A percentile compares a stretch with the other conserved stretches of the same genome.
These are phyloP conservation scores for Trematomus loennbergii DNA, from an alignment of 2,113 vertebrate species.

Conservation along the genomic window DNA sequence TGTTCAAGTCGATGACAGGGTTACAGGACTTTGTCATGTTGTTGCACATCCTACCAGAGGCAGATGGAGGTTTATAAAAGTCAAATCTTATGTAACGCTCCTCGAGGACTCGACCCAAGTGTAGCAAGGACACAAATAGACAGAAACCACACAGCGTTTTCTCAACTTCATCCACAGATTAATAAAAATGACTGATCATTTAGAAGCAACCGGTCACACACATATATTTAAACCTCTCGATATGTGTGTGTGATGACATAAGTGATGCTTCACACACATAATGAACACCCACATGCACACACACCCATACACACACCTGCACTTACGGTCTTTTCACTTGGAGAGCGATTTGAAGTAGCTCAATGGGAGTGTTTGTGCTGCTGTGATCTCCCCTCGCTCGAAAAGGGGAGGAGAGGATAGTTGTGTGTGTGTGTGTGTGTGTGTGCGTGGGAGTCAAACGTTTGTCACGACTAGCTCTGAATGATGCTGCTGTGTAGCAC, in stretches of 20 bases:
- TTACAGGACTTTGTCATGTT: conserved; percentile 24
- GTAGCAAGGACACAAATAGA: not conserved
- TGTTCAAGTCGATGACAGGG: conserved; percentile 65
- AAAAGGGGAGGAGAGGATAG: not conserved
- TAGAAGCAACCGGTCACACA: conserved; percentile 1
- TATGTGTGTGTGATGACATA: conserved; percentile 47
- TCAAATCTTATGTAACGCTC: conserved; percentile 13
- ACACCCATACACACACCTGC: conserved; percentile 37
- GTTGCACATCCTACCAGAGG: conserved; percentile 1
- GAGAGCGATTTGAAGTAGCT: conserved; percentile 61
- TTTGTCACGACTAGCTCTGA: conserved; percentile 52
- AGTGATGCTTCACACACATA: conserved; percentile 71
- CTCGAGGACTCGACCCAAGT: not conserved
- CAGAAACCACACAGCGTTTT: not conserved
- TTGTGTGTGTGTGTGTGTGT: not conserved
- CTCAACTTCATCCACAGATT: not conserved
- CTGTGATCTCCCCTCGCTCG: conserved; percentile 46
- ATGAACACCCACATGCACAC: conserved; percentile 56
- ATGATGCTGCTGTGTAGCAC: conserved; percentile 38
- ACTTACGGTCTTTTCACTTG: conserved; percentile 46
- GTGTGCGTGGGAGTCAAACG: conserved; percentile 29
- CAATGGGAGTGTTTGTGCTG: conserved; percentile 58
- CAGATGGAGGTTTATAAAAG: conserved; percentile 21
- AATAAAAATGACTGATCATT: conserved; percentile 11
- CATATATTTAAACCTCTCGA: conserved; percentile 63